Evolutionary conservation across 2,797 vertebrate species (phyloP).

Genomic region (Craterocephalus amniculus): DNA sequence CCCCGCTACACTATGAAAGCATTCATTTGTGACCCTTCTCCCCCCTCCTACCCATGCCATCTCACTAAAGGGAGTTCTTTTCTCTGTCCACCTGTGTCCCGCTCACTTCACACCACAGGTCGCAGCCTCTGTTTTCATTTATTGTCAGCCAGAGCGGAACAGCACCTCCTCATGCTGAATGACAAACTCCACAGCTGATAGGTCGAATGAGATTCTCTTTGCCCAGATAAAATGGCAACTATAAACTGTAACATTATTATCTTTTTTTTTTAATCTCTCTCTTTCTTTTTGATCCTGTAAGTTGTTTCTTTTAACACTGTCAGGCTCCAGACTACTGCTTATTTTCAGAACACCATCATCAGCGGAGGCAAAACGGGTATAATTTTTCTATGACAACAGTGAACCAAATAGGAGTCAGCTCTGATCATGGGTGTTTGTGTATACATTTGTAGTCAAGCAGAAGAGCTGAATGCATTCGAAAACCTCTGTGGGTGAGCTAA

Average conservation of each 20-base stretch:
- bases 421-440: conserved; percentile 68
- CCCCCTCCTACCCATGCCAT: conserved; percentile 37
- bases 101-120: conserved; percentile 52
- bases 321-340: conserved; percentile 56
- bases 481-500: conserved; percentile 69
- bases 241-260: conserved; percentile 30
- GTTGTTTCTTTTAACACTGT: conserved; percentile 27
- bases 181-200: conserved; percentile 49
- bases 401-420: conserved; percentile 75
- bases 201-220: conserved; percentile 52
- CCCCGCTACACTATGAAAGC: conserved; percentile 29
- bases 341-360: conserved; percentile 52
- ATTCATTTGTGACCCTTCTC: conserved; percentile 45
- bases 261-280: background rate
- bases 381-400: conserved; percentile 70
- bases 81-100: conserved; percentile 66
- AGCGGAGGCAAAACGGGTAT: conserved; percentile 77
- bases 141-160: conserved; percentile 41
- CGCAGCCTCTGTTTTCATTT: conserved; percentile 66
- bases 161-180: conserved; percentile 27
- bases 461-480: conserved; percentile 68
- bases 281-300: background rate
- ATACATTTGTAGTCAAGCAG: conserved; percentile 73
- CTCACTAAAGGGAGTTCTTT: conserved; percentile 68
- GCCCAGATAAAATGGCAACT: conserved; percentile 54